Evolutionary conservation across 2,888 invertebrate genomes (phyloP), one percentile per base, ranked within the genome.

Genomic region (Troides helena): DNA sequence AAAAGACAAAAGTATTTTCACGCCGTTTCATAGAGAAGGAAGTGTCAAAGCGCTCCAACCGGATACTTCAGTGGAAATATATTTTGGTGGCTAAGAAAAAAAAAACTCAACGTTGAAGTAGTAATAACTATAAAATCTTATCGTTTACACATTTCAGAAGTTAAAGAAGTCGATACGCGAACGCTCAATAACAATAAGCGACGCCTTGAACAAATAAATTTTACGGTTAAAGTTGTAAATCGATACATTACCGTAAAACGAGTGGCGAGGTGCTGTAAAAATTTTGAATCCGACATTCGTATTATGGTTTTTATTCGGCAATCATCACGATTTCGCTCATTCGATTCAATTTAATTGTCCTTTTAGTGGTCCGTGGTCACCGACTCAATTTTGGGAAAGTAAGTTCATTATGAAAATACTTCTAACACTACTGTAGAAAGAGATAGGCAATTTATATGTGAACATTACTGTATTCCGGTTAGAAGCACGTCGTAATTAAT

Each of bases 201-300:
- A 70, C 36, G 70, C 46, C 56, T 71, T 68, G 71, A 66, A 68
- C 72, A 71, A 71, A 72, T 73, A 73, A 71, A 70, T 71, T 71
- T 70, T 65, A 72, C 71, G 62, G 68, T 64, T 65, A 65, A 67
- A 68, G 65, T 67, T 73, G 72, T 72, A 70, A 71, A 73, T 71
- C 73, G 71, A 63, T 46, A 25, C 66, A 66, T 70, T 66, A 67
- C 63, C 63, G 70, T 67, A 64, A 70, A 67, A 63, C 60, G 56
- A 57, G 56, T 58, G 59, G 60, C 60, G 14, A 56, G 53, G 46
- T 18, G 58, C 59, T 67, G 70, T 70, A 70, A 70, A 66, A 39
- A 59, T 63, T 58, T 67, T 62, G 46, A 0, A 21, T 23, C 7
- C n/a, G 14, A 17, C 46, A 10, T 46, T 46, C 46, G 46, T 46